These are phyloP conservation scores for Oreotrochilus melanogaster DNA, from an alignment of 2,113 vertebrate genomes.

Conservation along the genomic window DNA sequence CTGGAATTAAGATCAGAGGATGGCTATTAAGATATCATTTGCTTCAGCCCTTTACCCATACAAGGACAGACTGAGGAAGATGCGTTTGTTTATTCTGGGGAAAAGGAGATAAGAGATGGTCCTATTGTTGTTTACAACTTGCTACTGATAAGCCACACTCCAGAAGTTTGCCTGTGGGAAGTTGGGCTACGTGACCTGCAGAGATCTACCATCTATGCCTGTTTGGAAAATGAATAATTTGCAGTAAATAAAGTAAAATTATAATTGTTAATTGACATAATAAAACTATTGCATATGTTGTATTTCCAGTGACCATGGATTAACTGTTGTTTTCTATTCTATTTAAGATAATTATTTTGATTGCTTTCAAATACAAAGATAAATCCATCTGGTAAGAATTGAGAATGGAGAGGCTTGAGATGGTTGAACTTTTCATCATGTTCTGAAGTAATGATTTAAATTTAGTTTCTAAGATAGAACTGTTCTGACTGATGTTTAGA, in stretches of 20 bases:
- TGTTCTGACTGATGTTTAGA: background rate
- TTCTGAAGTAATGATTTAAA: slow-evolving; percentile 6
- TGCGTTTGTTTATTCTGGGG: background rate
- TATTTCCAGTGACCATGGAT: background rate
- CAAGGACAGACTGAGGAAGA: background rate
- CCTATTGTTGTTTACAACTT: background rate
- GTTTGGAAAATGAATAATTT: background rate
- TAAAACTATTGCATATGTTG: background rate
- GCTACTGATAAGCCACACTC: background rate
- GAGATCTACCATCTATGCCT: background rate
- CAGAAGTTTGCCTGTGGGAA: background rate
- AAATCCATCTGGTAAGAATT: background rate
- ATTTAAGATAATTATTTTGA: background rate
- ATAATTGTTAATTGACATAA: background rate
- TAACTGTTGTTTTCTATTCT: slow-evolving; percentile 1
- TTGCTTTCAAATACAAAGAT: slow-evolving; percentile 25
- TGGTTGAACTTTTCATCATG: background rate
- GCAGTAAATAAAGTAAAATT: background rate
- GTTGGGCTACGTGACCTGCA: background rate
- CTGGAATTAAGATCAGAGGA: background rate
- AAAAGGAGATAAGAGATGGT: background rate
- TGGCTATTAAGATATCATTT: background rate
- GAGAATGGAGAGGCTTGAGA: background rate
- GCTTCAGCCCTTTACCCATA: background rate
- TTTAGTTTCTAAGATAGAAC: background rate